These are phyloP conservation scores for Chrysocyon brachyurus DNA, from an alignment of 2,797 vertebrate genomes.

Conservation along the genomic window DNA sequence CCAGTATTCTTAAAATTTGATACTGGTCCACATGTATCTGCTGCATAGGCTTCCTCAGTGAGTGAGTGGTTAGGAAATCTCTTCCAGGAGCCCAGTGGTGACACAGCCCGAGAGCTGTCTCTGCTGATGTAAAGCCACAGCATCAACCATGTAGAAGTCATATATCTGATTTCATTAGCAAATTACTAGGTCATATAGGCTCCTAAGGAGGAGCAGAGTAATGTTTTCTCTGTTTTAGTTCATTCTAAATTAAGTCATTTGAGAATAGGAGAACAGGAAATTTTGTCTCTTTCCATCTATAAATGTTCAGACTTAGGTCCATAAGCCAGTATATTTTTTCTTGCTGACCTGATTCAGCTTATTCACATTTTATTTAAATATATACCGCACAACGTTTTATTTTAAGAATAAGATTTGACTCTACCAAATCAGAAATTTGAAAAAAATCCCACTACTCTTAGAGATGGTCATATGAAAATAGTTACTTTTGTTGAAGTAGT, in stretches of 20 bases:
- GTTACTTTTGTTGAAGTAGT: conserved; percentile 62
- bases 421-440: conserved; percentile 27
- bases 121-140: not conserved
- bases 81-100: not conserved
- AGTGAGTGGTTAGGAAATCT: conserved; percentile 8
- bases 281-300: not conserved
- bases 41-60: conserved; percentile 15
- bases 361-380: conserved; percentile 56
- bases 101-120: not conserved
- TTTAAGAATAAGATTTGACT: conserved; percentile 37
- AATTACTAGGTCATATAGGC: not conserved
- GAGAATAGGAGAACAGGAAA: conserved; percentile 32
- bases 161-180: conserved; percentile 46
- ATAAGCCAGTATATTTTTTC: not conserved
- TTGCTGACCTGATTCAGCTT: conserved; percentile 16
- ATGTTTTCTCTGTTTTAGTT: conserved; percentile 46
- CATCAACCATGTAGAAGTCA: not conserved
- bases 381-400: not conserved
- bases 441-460: not conserved
- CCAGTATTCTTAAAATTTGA: conserved; percentile 33
- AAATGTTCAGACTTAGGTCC: conserved; percentile 24
- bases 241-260: conserved; percentile 33
- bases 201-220: conserved; percentile 6
- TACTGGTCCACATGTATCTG: not conserved
- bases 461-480: conserved; percentile 32